Evolutionary conservation across 2,888 invertebrate genomes (phyloP).

Genomic region (Nemotelus nigrinus): DNA sequence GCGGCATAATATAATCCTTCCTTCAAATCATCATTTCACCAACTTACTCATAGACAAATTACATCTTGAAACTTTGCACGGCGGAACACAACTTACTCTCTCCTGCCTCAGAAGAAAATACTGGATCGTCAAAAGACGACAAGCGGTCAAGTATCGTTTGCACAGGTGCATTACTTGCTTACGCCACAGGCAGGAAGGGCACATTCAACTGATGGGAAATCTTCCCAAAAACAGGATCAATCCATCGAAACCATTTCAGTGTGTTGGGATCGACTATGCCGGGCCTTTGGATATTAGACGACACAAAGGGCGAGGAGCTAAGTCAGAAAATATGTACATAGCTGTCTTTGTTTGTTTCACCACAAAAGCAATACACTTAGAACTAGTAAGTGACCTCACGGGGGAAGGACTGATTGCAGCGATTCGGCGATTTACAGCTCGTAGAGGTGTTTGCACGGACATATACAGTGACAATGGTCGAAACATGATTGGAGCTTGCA

Average conservation of each 20-base stretch:
- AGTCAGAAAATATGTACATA: not conserved
- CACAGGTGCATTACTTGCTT: constrained; percentile 48
- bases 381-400: constrained; percentile 46
- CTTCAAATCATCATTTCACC: constrained; percentile 34
- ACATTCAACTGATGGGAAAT: not conserved
- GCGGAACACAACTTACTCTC: constrained; percentile 46
- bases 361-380: constrained; percentile 50
- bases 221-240: too few relatives aligned
- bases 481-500: constrained; percentile 1
- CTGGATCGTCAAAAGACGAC: constrained; percentile 48
- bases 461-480: constrained; percentile 5
- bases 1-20: too few relatives aligned
- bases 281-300: not conserved
- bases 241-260: too few relatives aligned
- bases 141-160: constrained; percentile 46
- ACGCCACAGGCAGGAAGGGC: constrained; percentile 25
- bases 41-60: constrained; percentile 35
- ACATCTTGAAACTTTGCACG: constrained; percentile 40
- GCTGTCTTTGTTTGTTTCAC: constrained; percentile 43
- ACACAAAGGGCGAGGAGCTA: not conserved
- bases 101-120: constrained; percentile 45
- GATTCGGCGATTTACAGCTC: constrained; percentile 49
- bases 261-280: constrained; percentile 21
- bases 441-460: constrained; percentile 47
- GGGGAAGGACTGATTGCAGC: not conserved